Evolutionary conservation across 37 sponge, comb jelly and placozoan genomes (phyloP).

Genomic region (Bolinopsis microptera): DNA sequence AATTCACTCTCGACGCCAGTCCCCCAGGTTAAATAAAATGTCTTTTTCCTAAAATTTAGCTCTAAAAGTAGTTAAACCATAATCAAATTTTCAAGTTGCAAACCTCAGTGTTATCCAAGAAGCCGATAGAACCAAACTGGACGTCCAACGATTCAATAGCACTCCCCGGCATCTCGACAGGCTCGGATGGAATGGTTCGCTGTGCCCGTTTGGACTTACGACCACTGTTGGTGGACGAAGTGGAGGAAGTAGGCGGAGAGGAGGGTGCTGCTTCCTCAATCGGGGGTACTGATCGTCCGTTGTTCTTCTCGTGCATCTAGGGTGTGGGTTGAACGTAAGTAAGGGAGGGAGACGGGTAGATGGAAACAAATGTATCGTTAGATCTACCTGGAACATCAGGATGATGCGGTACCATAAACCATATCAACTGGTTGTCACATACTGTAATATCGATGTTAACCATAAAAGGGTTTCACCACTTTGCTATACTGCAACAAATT

Average conservation of each 20-base stretch:
- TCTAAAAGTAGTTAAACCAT: too few species aligned
- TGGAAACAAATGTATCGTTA: background rate
- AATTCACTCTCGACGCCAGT: too few species aligned
- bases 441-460: too few species aligned
- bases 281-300: background rate
- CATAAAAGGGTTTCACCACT: too few species aligned
- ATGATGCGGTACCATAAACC: too few species aligned
- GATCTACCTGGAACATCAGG: too few species aligned
- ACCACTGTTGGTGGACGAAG: conserved; percentile 12
- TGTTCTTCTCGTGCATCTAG: conserved; percentile 53
- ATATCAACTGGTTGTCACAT: too few species aligned
- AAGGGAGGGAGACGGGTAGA: background rate
- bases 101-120: conserved; percentile 57
- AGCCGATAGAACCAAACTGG: conserved; percentile 48
- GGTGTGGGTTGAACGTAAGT: too few species aligned
- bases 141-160: conserved; percentile 45
- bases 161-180: conserved; percentile 61
- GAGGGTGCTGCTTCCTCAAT: conserved; percentile 8
- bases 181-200: conserved; percentile 44
- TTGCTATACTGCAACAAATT: too few species aligned
- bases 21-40: too few species aligned
- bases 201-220: conserved; percentile 28
- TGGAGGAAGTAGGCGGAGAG: conserved; percentile 51
- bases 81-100: too few species aligned
- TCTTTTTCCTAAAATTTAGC: too few species aligned